These are phyloP conservation scores for Acrossocheilus wenchowensis DNA, from an alignment of 2,797 vertebrate species.

Conservation along the genomic window DNA sequence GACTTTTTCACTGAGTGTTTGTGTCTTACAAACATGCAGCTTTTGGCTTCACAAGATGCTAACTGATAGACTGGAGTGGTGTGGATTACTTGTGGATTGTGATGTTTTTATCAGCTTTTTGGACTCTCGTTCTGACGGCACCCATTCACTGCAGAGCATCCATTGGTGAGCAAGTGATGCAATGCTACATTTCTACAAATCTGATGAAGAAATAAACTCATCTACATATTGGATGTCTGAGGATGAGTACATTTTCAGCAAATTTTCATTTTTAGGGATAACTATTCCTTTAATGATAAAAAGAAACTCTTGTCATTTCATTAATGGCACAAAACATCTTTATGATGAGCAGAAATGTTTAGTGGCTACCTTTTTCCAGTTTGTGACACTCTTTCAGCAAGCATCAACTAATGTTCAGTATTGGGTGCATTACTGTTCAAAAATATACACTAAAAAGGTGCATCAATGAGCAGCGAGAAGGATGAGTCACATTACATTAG, in stretches of 20 bases:
- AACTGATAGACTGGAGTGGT: background rate
- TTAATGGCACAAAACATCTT: conserved; percentile 87
- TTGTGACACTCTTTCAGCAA: conserved; percentile 89
- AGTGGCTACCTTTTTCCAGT: conserved; percentile 80
- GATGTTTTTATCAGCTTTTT: background rate
- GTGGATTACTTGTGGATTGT: background rate
- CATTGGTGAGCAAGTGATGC: background rate
- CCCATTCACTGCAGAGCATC: background rate
- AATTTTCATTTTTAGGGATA: background rate
- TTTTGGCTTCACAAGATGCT: background rate
- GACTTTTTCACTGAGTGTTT: too few relatives aligned
- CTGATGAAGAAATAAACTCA: background rate
- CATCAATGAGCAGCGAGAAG: conserved; percentile 96
- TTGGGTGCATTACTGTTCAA: conserved; percentile 92
- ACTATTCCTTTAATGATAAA: conserved; percentile 77
- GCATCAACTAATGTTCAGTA: conserved; percentile 89
- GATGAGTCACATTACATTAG: conserved; percentile 96
- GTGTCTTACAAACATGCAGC: background rate
- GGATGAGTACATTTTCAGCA: background rate
- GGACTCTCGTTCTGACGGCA: background rate
- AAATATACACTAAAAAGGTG: conserved; percentile 97
- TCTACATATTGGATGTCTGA: background rate
- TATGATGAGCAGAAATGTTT: conserved; percentile 61
- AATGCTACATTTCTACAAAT: background rate
- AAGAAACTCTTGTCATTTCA: conserved; percentile 90